Evolutionary conservation across 1,140 invertebrate genomes (phyloP), one percentile per base, ranked within the genome.

Genomic region (Anadara kagoshimensis): DNA sequence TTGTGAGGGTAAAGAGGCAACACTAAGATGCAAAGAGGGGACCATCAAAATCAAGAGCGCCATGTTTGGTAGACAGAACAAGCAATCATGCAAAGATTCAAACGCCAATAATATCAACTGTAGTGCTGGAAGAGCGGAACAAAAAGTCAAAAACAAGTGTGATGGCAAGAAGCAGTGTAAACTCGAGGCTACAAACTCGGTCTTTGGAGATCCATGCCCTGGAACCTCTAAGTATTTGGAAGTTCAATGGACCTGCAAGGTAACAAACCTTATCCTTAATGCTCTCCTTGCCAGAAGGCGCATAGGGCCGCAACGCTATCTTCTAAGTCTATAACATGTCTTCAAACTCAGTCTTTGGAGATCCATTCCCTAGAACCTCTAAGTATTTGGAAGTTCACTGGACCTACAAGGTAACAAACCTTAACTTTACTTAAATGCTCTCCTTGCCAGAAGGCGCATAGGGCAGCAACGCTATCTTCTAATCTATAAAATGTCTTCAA

Each of bases 221-320:
- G 53, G 56, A 20, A 59, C 45, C 16, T 59, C 45, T 12, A 69
- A 69, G 43, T 69, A 69, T 49, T 45, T 69, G 1, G 29, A 69
- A 26, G 8, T 62, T 12, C 12, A 62, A 26, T 62, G 29, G 29
- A 36, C 29, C 29, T 36, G 29, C 29, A 36, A 36, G 29, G 29
- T 36, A 36, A 36, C 29, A n/a, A n/a, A n/a, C n/a, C n/a, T n/a
- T n/a, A n/a, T n/a, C n/a, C n/a, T n/a, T n/a, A n/a, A n/a, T n/a
- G n/a, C n/a, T n/a, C n/a, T n/a, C n/a, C n/a, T n/a, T n/a, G n/a
- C n/a, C n/a, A n/a, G n/a, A n/a, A n/a, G n/a, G n/a, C n/a, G n/a
- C n/a, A n/a, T n/a, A n/a, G n/a, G n/a, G n/a, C n/a, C n/a, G n/a
- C n/a, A n/a, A n/a, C n/a, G n/a, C n/a, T n/a, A n/a, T n/a, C n/a